Evolutionary conservation across 2,113 vertebrate species (phyloP), one percentile per base, ranked within the genome.

Genomic region (Chloroceryle aenea): DNA sequence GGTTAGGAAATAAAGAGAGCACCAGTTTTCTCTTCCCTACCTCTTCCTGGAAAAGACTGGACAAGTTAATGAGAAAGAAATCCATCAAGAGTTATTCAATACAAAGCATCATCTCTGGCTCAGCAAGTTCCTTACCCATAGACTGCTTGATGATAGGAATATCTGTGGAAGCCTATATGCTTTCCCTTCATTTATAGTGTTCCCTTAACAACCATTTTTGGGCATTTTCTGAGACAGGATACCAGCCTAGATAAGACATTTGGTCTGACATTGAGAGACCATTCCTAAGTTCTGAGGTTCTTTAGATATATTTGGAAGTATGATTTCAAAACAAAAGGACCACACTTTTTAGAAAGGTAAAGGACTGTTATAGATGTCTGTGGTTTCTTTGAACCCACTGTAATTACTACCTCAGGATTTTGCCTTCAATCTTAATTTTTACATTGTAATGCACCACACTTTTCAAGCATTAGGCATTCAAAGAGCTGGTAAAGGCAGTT

Each of bases 391-490:
- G 94, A 96, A 94, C 55, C 11, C 80, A 45, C 55, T 67, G 55
- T 81, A 96, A 90, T 95, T 90, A 76, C 64, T 82, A 75, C 86
- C 88, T 95, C 81, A 91, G 69, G 34, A 92, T 74, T 89, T 94
- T 93, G 77, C 81, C 85, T 96, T 96, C 34, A 77, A 86, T 95
- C 71, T 78, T 83, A 69, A 40, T 87, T 97, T 96, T 92, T 56
- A 69, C 82, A 84, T 80, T 71, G 38, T 80, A 78, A 87, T 43
- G 56, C 74, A 90, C 85, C 79, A 78, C 85, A 79, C 67, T 87
- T 84, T 45, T 78, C 45, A 38, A 85, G 79, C 40, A 81, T 71
- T 84, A 89, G 40, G 61, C 91, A 88, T 87, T 91, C 85, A 87
- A 73, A 66, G 96, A 89, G 73, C 63, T 95, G 55, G 59, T 56